Base-by-base conservation (phyloP, 2,113 vertebrate genomes). In the Tringa solitaria region DNA sequence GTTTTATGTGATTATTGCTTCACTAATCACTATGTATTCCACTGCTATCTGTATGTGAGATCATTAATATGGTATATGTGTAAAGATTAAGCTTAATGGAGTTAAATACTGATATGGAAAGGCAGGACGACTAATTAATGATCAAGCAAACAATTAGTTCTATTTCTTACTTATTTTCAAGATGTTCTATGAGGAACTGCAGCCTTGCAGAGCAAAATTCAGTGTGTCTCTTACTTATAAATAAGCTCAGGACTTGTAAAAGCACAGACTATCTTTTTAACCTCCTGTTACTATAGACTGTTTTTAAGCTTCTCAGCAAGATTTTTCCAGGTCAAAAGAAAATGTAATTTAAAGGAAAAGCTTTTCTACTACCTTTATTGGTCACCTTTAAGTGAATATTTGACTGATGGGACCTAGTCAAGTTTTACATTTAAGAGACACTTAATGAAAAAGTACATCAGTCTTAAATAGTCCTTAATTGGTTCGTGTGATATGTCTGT, bases 61-160 rank as follows among this genome's bases (percentile, higher is more conserved):
- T 75, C 83, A 89, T 92, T 90, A 86, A 84, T 59, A 84, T n/a
- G 15, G 43, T 68, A 45, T 77, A 84, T 82, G 61, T 92, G 84
- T 57, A 95, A 96, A 93, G 76, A 93, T 89, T 92, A 96, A 48
- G 61, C 70, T 91, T 95, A 97, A 95, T 94, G 76, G 57, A 92
- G 70, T 93, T 90, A 95, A 95, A 94, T 89, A 60, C 86, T 78
- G 53, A 92, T 90, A 83, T 64, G n/a, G 46, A 95, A 95, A 93
- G 74, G 65, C 39, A 1, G 60, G 7, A 88, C 79, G 73, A 69
- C 57, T 92, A 91, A 96, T 87, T 92, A 96, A 91, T 92, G 89
- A 92, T 79, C 74, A 82, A 41, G 35, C 59, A 87, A 95, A 96
- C 61, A 89, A 89, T 95, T 93, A 94, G 65, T 70, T 72, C 35